phyloP scores from a whole-genome alignment of 2,113 vertebrate genomes.

The Microcebus griseorufus region DNA sequence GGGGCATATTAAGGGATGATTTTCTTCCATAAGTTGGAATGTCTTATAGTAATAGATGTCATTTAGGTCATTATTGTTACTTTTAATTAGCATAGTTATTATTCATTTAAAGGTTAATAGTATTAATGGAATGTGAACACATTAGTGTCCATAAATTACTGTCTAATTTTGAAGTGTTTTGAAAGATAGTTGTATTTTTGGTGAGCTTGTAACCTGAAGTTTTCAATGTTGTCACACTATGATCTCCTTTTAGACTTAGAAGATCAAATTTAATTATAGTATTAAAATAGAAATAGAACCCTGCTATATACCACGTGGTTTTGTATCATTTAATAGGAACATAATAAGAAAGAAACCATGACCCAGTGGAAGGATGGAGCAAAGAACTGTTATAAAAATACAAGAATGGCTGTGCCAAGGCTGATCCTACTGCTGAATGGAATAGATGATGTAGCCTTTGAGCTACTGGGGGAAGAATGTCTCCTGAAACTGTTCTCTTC shows the following conservation, averaged over 20 bases:
- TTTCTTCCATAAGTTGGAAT: slow-evolving; percentile 42
- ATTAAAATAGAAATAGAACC: slow-evolving; percentile 15
- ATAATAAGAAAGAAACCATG: background rate
- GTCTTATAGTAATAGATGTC: slow-evolving; percentile 10
- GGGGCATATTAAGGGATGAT: slow-evolving; percentile 8
- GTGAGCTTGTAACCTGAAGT: background rate
- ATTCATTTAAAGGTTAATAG: slow-evolving; percentile 47
- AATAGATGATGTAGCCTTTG: background rate
- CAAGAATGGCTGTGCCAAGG: background rate
- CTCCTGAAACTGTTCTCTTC: background rate
- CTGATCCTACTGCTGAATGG: no score
- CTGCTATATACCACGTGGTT: background rate
- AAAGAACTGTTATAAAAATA: background rate
- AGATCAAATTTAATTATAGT: background rate
- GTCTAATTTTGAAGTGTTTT: background rate
- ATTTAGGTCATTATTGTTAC: slow-evolving; percentile 47
- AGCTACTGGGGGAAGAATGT: background rate
- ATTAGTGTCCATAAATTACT: background rate
- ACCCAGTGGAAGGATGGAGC: background rate
- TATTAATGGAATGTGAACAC: slow-evolving; percentile 49
- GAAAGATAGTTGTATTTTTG: background rate
- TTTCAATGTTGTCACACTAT: background rate
- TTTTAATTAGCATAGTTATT: slow-evolving; percentile 23
- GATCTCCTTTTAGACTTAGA: background rate
- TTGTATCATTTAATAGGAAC: background rate